Conservation (phyloP, 2,113 vertebrate species). For the Brachypteracias leptosomus region DNA sequence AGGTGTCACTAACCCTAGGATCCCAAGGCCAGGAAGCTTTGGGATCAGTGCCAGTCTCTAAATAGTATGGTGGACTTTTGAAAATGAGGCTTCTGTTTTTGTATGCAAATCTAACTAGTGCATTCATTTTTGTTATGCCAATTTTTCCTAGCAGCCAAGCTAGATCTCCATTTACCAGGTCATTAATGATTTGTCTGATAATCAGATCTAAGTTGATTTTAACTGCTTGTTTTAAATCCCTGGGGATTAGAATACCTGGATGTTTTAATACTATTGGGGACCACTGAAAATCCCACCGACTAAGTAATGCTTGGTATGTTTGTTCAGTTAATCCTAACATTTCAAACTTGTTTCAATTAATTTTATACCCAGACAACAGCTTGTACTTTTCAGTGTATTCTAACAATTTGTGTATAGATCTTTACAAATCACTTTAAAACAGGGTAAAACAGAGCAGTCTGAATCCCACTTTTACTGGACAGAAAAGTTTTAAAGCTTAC, state of each 20-base stretch:
- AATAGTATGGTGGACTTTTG: neutral
- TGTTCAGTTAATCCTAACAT: neutral
- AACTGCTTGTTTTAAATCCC: neutral
- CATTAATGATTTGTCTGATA: neutral
- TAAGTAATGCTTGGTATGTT: neutral
- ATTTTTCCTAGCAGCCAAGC: neutral
- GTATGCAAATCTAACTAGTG: neutral
- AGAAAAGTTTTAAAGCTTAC: neutral
- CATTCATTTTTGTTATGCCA: neutral
- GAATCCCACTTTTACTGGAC: neutral
- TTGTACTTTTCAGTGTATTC: neutral
- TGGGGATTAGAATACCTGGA: neutral
- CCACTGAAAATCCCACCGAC: neutral
- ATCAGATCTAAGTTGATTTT: neutral
- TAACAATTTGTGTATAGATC: neutral
- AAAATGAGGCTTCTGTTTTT: neutral
- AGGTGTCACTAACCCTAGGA: neutral
- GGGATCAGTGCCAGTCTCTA: neutral
- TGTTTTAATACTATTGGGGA: neutral
- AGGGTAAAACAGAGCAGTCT: neutral
- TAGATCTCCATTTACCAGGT: neutral
- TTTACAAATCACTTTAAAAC: neutral
- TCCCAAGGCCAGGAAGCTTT: neutral
- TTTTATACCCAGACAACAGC: neutral
- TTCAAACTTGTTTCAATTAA: neutral